A percentile compares a stretch with the other conserved stretches of the same genome.
Evolutionary conservation across 1,140 invertebrate genomes (phyloP).

Genomic region (Drosophila pseudoananassae): DNA sequence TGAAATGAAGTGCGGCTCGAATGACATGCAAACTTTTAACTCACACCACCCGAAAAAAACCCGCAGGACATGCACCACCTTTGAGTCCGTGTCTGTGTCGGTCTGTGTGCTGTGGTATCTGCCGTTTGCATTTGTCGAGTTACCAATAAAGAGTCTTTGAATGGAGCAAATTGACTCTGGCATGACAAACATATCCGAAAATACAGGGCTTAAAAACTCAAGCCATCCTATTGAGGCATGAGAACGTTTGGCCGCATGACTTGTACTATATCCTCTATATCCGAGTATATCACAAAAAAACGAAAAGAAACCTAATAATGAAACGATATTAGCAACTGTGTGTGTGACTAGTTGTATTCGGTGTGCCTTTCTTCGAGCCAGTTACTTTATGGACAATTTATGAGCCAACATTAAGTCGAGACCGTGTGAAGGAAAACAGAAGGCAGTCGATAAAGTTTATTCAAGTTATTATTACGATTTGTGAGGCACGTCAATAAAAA

Average conservation of each 20-base stretch:
- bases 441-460: constrained; percentile 17
- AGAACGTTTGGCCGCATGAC: constrained; percentile 65
- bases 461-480: constrained; percentile 19
- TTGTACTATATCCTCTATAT: constrained; percentile 46
- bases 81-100: neutral
- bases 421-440: constrained; percentile 35
- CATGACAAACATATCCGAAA: constrained; percentile 73
- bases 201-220: neutral
- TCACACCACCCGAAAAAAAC: neutral
- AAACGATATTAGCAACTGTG: constrained; percentile 1
- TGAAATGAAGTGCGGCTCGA: constrained; percentile 70
- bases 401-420: constrained; percentile 40
- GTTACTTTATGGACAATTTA: constrained; percentile 58
- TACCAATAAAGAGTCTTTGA: constrained; percentile 77
- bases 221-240: constrained; percentile 18
- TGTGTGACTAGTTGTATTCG: neutral
- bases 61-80: constrained; percentile 18
- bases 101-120: neutral
- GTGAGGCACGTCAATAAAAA: constrained; percentile 10
- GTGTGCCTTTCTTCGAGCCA: constrained; percentile 30
- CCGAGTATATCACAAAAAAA: neutral
- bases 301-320: constrained; percentile 11
- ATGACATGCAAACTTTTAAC: constrained; percentile 78
- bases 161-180: constrained; percentile 78
- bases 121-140: constrained; percentile 46